phyloP scores from a whole-genome alignment of 2,113 vertebrate species.

The Microtus montanus region DNA sequence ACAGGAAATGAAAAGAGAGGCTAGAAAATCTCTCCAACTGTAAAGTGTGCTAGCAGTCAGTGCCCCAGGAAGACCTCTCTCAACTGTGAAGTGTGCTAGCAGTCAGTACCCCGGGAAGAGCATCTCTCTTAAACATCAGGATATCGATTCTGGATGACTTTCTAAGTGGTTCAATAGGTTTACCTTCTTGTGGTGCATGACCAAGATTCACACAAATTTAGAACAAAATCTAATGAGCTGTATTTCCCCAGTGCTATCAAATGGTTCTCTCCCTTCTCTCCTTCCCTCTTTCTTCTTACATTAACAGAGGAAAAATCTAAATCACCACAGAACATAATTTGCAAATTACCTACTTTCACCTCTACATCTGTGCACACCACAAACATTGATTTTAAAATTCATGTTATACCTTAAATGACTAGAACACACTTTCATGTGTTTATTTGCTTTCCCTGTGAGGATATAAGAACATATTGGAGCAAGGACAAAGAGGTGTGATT shows the following conservation, averaged over 20 bases:
- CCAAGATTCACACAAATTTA: not conserved
- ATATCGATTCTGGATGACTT: constrained; percentile 41
- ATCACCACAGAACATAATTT: not conserved
- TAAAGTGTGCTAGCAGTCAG: constrained; percentile 43
- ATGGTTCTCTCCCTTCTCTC: not conserved
- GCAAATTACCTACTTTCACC: not conserved
- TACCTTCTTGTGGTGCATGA: constrained; percentile 21
- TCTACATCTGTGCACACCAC: not conserved
- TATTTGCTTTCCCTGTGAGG: not conserved
- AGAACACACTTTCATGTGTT: not conserved
- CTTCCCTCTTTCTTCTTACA: not conserved
- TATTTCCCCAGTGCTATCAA: not conserved
- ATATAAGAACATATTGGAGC: not conserved
- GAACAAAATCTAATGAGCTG: not conserved
- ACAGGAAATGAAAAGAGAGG: constrained; percentile 71
- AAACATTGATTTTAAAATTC: constrained; percentile 23
- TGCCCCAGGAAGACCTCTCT: constrained; percentile 13
- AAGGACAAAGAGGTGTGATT: not conserved
- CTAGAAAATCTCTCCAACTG: constrained; percentile 28
- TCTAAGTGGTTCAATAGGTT: not conserved
- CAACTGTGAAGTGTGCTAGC: constrained; percentile 51
- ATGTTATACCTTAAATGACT: not conserved
- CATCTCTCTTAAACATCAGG: constrained; percentile 31
- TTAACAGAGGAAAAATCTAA: not conserved
- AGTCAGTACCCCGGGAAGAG: constrained; percentile 49